phyloP scores from a whole-genome alignment of 2,113 vertebrate species.

The Leuciscus idus region DNA sequence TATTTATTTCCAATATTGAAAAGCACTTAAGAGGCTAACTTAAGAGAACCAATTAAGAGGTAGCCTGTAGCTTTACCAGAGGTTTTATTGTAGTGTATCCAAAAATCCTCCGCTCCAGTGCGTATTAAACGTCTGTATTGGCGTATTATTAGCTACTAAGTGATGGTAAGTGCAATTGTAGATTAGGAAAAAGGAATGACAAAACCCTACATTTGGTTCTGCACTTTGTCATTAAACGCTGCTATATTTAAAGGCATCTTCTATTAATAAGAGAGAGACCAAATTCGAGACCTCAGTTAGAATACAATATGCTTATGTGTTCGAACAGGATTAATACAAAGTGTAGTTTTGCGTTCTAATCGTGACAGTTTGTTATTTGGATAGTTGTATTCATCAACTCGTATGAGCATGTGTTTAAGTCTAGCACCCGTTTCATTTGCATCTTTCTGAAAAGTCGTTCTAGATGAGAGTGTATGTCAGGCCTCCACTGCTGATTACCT shows the following conservation, averaged over 20 bases:
- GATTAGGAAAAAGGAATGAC: slow-evolving; percentile 34
- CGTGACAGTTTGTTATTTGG: slow-evolving; percentile 33
- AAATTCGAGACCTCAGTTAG: slow-evolving; percentile 51
- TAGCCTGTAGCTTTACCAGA: slow-evolving; percentile 37
- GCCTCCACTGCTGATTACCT: slow-evolving; percentile 36
- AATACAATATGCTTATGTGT: slow-evolving; percentile 44
- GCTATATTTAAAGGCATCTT: slow-evolving; percentile 55
- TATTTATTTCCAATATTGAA: slow-evolving; percentile 41
- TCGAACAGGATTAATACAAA: background rate
- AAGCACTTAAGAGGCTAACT: too few relatives aligned
- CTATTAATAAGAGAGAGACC: slow-evolving; percentile 51
- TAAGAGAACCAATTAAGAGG: slow-evolving; percentile 30
- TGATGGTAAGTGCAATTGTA: slow-evolving; percentile 48
- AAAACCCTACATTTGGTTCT: slow-evolving; percentile 36
- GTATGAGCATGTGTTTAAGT: slow-evolving; percentile 56
- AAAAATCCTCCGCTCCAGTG: slow-evolving; percentile 6
- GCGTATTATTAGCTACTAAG: slow-evolving; percentile 24
- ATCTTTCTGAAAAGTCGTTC: slow-evolving; percentile 24
- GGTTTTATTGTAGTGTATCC: slow-evolving; percentile 33
- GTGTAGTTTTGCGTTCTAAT: slow-evolving; percentile 40
- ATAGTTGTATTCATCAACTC: slow-evolving; percentile 34
- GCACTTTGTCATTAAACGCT: slow-evolving; percentile 51
- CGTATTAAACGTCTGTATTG: background rate
- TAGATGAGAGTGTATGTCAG: slow-evolving; percentile 35
- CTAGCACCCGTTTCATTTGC: slow-evolving; percentile 50